Evolutionary conservation across 2,797 vertebrate species (phyloP).

Genomic region (Rhodeus uyekii): DNA sequence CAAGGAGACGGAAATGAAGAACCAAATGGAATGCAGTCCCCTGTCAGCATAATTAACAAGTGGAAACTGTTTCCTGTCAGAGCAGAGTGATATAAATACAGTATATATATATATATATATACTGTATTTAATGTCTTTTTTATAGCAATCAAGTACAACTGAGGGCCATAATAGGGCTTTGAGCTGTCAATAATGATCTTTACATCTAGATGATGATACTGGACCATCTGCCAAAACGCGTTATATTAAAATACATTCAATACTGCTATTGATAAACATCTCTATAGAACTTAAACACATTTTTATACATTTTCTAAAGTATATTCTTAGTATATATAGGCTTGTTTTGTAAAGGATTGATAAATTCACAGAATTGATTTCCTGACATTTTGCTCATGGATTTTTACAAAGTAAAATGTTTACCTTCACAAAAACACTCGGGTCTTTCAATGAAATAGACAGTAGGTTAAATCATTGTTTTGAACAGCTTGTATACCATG

Average conservation of each 20-base stretch:
- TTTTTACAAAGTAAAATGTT: not conserved
- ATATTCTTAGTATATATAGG: not conserved
- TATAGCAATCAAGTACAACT: not conserved
- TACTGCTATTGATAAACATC: conserved; percentile 1
- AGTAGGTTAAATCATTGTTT: conserved; percentile 12
- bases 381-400: not conserved
- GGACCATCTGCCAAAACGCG: not conserved
- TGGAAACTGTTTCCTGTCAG: not conserved
- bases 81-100: too few species aligned
- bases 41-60: conserved; percentile 3
- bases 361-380: not conserved
- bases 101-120: too few species aligned
- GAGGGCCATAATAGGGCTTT: not conserved
- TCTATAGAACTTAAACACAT: not conserved
- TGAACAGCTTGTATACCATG: not conserved
- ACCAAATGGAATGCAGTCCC: not conserved
- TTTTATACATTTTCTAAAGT: not conserved
- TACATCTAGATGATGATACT: not conserved
- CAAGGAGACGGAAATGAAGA: not conserved
- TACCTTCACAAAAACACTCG: conserved; percentile 8
- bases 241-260: not conserved
- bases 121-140: not conserved
- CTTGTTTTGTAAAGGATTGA: not conserved
- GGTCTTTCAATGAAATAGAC: not conserved
- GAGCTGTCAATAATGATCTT: not conserved